A percentile compares a stretch with the other conserved stretches of the same genome.
Conservation (phyloP, 1,140 invertebrate species). For the Polyergus mexicanus region DNA sequence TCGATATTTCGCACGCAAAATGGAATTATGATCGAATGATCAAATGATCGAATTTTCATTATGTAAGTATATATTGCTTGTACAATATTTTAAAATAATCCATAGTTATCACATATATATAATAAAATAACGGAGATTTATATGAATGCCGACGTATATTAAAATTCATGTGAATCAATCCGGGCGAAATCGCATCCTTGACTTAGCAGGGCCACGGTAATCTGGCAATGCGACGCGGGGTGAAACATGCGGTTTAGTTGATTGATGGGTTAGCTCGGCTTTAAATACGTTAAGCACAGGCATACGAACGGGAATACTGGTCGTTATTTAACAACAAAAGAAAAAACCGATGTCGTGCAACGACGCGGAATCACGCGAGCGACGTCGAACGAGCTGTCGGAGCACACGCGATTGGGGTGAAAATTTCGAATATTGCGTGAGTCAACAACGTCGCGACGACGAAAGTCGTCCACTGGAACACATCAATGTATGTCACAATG, state of each 20-base stretch:
- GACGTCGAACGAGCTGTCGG: conserved; percentile 26
- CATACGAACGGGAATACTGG: not conserved
- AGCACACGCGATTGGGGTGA: conserved; percentile 59
- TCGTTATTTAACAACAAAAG: conserved; percentile 66
- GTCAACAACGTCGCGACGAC: not conserved
- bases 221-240: conserved; percentile 35
- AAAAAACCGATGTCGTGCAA: conserved; percentile 73
- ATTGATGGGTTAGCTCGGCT: conserved; percentile 64
- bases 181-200: conserved; percentile 79
- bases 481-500: conserved; percentile 18
- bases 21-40: not conserved
- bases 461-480: conserved; percentile 45
- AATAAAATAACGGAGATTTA: conserved; percentile 35
- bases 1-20: conserved; percentile 29
- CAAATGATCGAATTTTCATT: conserved; percentile 14
- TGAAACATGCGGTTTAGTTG: conserved; percentile 59
- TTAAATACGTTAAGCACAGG: conserved; percentile 52
- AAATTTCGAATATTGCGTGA: conserved; percentile 57
- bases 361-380: conserved; percentile 70
- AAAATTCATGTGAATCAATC: conserved; percentile 70
- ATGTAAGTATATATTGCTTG: not conserved
- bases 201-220: conserved; percentile 74
- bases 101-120: not conserved
- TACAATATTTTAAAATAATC: not conserved
- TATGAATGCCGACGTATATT: conserved; percentile 5